Percentiles rank a stretch among this genome's conserved stretches.
phyloP scores from a whole-genome alignment of 2,113 vertebrate genomes.

The Alligator sinensis region DNA sequence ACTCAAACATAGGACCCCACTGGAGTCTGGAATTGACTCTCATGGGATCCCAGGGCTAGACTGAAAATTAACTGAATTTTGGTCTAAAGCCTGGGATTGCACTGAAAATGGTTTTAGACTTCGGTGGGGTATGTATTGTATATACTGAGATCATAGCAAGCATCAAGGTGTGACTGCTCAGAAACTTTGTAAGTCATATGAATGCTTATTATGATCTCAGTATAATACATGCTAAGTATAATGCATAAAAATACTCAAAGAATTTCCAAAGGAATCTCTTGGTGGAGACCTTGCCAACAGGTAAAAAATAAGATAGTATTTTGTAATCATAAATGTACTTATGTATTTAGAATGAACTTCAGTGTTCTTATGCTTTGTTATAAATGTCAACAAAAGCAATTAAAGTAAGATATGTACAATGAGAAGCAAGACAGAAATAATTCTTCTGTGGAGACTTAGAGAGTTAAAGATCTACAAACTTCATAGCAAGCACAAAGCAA shows the following conservation, averaged over 20 bases:
- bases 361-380: background rate
- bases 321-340: background rate
- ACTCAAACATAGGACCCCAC: no score
- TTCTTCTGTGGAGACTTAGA: background rate
- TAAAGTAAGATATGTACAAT: background rate
- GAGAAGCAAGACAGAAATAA: background rate
- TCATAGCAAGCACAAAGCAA: background rate
- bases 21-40: no score
- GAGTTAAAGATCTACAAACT: background rate
- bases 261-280: background rate
- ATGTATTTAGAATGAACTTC: background rate
- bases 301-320: background rate
- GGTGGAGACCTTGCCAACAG: background rate
- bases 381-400: background rate
- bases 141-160: no score
- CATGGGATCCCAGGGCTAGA: no score
- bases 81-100: no score
- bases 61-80: no score
- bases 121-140: no score
- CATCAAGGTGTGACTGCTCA: no score
- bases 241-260: background rate
- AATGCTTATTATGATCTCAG: no score
- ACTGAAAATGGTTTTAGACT: no score
- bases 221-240: background rate
- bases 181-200: no score